Conservation (phyloP, 1,140 invertebrate genomes). For the Limonius californicus region DNA sequence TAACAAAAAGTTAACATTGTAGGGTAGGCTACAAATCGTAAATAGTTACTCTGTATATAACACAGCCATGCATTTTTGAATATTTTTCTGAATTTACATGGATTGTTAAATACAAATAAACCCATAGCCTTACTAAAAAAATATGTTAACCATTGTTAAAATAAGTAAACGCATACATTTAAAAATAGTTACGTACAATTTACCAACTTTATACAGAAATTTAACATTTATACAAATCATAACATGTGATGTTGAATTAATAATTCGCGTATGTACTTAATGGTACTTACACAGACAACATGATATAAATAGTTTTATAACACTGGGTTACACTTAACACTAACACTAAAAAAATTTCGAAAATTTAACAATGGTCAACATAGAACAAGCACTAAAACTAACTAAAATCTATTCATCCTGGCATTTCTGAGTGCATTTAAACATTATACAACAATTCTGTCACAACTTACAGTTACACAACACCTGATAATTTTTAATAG, state of each 20-base stretch:
- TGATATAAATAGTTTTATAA: conserved; percentile 30
- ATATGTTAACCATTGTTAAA: conserved; percentile 35
- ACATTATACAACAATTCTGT: conserved; percentile 11
- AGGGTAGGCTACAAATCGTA: conserved; percentile 27
- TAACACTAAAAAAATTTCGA: conserved; percentile 15
- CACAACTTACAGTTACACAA: not conserved
- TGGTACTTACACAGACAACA: not conserved
- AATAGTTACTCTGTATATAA: conserved; percentile 34
- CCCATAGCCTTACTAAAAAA: conserved; percentile 33
- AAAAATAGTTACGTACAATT: not conserved
- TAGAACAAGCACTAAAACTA: conserved; percentile 34
- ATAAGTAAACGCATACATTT: conserved; percentile 12
- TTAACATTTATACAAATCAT: conserved; percentile 35
- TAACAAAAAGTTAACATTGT: conserved; percentile 34
- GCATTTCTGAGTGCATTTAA: conserved; percentile 27
- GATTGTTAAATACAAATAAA: conserved; percentile 37
- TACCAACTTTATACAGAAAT: conserved; percentile 25
- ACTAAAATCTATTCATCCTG: conserved; percentile 38
- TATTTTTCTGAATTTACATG: conserved; percentile 26
- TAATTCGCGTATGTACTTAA: not conserved
- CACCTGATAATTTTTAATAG: no score
- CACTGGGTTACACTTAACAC: conserved; percentile 32
- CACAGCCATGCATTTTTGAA: conserved; percentile 33
- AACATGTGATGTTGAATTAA: conserved; percentile 33
- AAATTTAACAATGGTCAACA: conserved; percentile 34